phyloP scores from a whole-genome alignment of 1,140 invertebrate genomes.

The Cydia amplana region DNA sequence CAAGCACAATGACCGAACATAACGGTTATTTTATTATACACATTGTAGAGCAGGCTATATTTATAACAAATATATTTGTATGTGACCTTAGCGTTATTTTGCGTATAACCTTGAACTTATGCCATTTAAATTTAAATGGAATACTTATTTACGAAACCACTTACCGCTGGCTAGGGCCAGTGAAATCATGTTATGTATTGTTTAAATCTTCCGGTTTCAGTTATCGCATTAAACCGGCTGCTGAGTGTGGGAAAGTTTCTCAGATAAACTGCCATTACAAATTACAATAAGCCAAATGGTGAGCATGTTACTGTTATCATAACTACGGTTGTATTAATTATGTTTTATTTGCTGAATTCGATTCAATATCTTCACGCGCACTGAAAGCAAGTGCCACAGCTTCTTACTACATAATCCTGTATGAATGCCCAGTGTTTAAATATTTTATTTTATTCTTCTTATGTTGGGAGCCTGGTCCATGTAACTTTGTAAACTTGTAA shows the following conservation, averaged over 20 bases:
- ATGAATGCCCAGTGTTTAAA: too few species aligned
- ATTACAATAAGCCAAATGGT: slow-evolving; percentile 22
- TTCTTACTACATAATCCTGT: too few species aligned
- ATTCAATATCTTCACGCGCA: not conserved
- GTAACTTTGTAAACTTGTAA: too few species aligned
- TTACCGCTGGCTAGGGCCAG: not conserved
- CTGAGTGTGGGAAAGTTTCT: slow-evolving; percentile 14
- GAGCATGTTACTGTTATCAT: slow-evolving; percentile 18
- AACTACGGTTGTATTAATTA: not conserved
- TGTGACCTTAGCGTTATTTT: slow-evolving; percentile 14
- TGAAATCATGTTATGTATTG: slow-evolving; percentile 12
- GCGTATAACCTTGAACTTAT: slow-evolving; percentile 17
- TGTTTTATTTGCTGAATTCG: not conserved
- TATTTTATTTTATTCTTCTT: too few species aligned
- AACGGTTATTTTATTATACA: slow-evolving; percentile 26
- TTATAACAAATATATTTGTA: slow-evolving; percentile 22
- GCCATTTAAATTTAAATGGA: not conserved
- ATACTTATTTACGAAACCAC: not conserved
- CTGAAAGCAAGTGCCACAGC: not conserved
- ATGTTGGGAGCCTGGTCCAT: too few species aligned
- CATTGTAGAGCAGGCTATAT: slow-evolving; percentile 16
- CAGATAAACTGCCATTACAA: slow-evolving; percentile 11
- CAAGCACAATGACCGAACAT: slow-evolving; percentile 22
- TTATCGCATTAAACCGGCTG: slow-evolving; percentile 18
- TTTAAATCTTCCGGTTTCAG: slow-evolving; percentile 17